These are phyloP conservation scores for Erebia ligea DNA, from an alignment of 2,888 invertebrate species.

Conservation along the genomic window DNA sequence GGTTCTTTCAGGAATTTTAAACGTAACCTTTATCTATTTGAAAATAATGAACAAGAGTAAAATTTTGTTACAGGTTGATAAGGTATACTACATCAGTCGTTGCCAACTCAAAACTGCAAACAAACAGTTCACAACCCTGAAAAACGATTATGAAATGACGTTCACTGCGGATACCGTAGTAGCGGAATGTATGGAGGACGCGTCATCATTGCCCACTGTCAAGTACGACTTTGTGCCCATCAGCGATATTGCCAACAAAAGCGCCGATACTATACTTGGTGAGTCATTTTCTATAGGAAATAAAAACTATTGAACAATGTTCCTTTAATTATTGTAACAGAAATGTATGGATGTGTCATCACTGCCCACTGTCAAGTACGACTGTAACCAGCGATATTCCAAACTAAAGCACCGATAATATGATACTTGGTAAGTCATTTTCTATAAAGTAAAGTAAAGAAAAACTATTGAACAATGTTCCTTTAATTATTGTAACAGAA, in stretches of 20 bases:
- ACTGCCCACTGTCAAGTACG: conserved; percentile 90
- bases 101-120: conserved; percentile 96
- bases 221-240: conserved; percentile 91
- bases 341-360: conserved; percentile 82
- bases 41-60: background rate
- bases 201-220: conserved; percentile 87
- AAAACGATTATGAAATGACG: conserved; percentile 98
- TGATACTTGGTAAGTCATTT: conserved; percentile 86
- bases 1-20: background rate
- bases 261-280: conserved; percentile 89
- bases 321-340: conserved; percentile 84
- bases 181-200: conserved; percentile 83
- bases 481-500: conserved; percentile 80
- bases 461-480: conserved; percentile 81
- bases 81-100: conserved; percentile 94
- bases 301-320: conserved; percentile 98
- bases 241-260: conserved; percentile 86
- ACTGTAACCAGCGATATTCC: conserved; percentile 89
- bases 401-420: conserved; percentile 84
- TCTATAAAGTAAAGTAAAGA: background rate
- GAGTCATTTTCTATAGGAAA: conserved; percentile 72
- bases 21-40: too few relatives aligned
- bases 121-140: conserved; percentile 91
- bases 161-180: conserved; percentile 89
- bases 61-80: conserved; percentile 83